Conservation (phyloP, 2,113 vertebrate genomes). For the Malurus elegans region DNA sequence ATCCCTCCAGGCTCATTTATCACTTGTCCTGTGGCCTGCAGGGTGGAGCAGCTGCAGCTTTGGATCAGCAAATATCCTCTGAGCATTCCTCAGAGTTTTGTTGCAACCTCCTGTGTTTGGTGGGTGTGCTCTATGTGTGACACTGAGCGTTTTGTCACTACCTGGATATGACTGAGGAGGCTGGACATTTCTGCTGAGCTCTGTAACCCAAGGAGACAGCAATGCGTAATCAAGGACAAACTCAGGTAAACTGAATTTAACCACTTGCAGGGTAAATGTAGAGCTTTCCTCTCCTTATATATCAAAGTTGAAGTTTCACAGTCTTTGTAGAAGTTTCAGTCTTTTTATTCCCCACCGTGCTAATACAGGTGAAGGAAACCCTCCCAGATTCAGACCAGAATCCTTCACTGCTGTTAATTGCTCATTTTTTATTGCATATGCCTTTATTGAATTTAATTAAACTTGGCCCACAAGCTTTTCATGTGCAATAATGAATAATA, state of each 20-base stretch:
- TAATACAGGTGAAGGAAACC: neutral
- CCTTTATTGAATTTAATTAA: conserved; percentile 15
- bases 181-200: neutral
- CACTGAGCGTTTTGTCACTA: neutral
- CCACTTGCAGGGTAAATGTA: neutral
- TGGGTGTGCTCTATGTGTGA: neutral
- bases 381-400: neutral
- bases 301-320: neutral
- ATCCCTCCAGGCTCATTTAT: neutral
- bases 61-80: neutral
- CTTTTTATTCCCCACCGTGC: neutral
- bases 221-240: neutral
- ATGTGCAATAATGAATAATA: neutral
- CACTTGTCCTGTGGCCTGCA: neutral
- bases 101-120: neutral
- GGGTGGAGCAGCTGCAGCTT: neutral
- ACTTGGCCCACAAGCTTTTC: neutral
- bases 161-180: neutral
- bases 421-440: conserved; percentile 12
- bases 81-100: neutral
- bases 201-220: neutral
- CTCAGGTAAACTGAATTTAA: neutral
- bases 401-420: neutral
- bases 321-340: neutral
- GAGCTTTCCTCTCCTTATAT: neutral